Base-by-base conservation (phyloP, 1,140 invertebrate species). In the Drosophila novamexicana region DNA sequence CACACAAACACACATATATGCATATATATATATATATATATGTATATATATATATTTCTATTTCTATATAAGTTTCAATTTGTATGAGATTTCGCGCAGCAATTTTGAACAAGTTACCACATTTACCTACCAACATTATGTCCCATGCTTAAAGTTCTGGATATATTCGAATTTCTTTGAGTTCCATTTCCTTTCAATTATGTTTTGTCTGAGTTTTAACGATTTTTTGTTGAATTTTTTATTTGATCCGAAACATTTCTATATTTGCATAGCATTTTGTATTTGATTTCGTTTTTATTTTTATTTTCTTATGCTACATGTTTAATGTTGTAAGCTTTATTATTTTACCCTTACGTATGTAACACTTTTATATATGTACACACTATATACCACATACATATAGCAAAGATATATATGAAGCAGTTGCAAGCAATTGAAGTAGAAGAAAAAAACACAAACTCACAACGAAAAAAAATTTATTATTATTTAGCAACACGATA, bases 21-120 rank as follows among this genome's bases (percentile, higher is more conserved):
- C 44, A 58, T 39, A 59, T 29, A 59, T 50, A 18, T 10, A 61
- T 18, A 61, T 52, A n/a, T 7, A 45, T 47, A 22, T 22, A 44
- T 58, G 47, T 50, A 18, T 10, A 61, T 18, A 61, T 52, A n/a
- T 7, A 45, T 47, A 22, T 22, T 40, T 14, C 14, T 14, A 14
- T 14, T 14, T 14, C 73, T 89, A 89, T 72, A 74, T 85, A 90
- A 67, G 75, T 70, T 85, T 90, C 54, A 79, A 79, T 81, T 78
- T 76, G 75, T 85, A 81, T 76, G 73, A 90, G 81, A 79, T 85
- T 90, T 90, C 81, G 81, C 72, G 70, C 49, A 85, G 85, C 75
- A 89, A 76, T 90, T 90, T 89, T 90, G 72, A 80, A 44, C 83
- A 88, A 90, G 79, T 73, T 54, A 45, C 22, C 62, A 81, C 50